Evolutionary conservation across 2,797 vertebrate genomes (phyloP), one percentile per base, ranked within the genome.

Genomic region (Hozukius guyotensis): DNA sequence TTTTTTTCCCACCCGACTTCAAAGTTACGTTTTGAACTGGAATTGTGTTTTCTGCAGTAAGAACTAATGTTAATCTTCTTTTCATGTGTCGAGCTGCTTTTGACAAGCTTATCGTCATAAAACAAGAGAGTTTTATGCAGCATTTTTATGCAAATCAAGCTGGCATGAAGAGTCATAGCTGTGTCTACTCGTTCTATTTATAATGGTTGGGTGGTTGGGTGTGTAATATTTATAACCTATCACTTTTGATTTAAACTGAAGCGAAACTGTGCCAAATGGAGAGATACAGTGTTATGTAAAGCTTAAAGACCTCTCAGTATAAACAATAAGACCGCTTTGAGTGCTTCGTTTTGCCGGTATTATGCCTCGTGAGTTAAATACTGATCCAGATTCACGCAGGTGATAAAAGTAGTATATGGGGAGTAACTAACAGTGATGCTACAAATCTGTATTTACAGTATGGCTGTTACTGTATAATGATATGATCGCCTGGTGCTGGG

Each of bases 141-240:
- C 63, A 29, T 76, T 88, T 62, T 88, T 82, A 87, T 90, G 77
- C 83, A 89, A 87, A 90, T 89, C 46, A 60, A 74, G 75, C 66
- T 85, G 85, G 78, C 81, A 76, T 6, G 16, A 77, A 72, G 68
- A 76, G 61, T 71, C 38, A 38, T 70, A 42, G 65, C 71, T 72
- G 46, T 75, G 64, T 77, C 75, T 75, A 57, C 60, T 78, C 42
- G 16, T 80, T 85, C 72, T 77, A 77, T 88, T 87, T 85, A 86
- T 87, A 63, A 49, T 55, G 32, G 42, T 46, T 46, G 42, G 42
- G 81, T 29, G 20, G 42, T 80, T 42, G 55, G 42, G 27, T 63
- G 11, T 82, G 77, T 82, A 84, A 69, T 88, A 87, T 89, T 90
- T 86, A 89, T 86, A 86, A 69, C 70, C 65, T 53, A 34, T 83